Evolutionary conservation across 1,140 invertebrate species (phyloP), one percentile per base, ranked within the genome.

Genomic region (Neodiprion lecontei): DNA sequence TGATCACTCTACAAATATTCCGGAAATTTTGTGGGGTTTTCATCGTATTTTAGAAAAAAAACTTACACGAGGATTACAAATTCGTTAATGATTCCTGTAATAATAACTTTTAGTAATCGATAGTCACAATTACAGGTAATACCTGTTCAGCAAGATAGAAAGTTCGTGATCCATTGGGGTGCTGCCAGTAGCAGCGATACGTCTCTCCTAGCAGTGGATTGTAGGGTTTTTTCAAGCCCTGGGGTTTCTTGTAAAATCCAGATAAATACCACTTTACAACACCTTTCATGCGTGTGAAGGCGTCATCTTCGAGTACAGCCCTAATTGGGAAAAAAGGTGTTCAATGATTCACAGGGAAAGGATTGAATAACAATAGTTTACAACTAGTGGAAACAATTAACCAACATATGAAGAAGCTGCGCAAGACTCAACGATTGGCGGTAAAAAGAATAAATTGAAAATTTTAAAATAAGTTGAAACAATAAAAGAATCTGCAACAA

Each of bases 191-290:
- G 82, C 97, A 98, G 0, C 97, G 91, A 87, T 97, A 98, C 1
- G 93, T 94, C 90, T 98, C 97, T 0, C 97, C 97, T 50, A 98
- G 89, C 67, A 98, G 95, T 1, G 97, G 96, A 90, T 98, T 98
- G 84, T 98, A 98, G 1, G 97, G 97, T 84, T 98, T 98, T 87
- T 98, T 98, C n/a, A 98, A 89, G 83, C 97, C 93, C 91, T 97
- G 89, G 83, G 96, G 93, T 91, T 98, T 93, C 90, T 97, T 92
- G 90, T 98, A 94, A 91, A 98, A 90, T 84, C 92, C 97, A 83
- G 93, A 91, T 28, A 98, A 89, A 86, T 98, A 98, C 96, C 96
- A 98, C 80, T 94, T 91, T 0, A 97, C 93, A 9, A 98, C 93
- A 5, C 90, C 89, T 84, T 97, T 97, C 94, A 98, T 98, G 78